phyloP scores from a whole-genome alignment of 2,113 vertebrate species.

The Bos indicus region DNA sequence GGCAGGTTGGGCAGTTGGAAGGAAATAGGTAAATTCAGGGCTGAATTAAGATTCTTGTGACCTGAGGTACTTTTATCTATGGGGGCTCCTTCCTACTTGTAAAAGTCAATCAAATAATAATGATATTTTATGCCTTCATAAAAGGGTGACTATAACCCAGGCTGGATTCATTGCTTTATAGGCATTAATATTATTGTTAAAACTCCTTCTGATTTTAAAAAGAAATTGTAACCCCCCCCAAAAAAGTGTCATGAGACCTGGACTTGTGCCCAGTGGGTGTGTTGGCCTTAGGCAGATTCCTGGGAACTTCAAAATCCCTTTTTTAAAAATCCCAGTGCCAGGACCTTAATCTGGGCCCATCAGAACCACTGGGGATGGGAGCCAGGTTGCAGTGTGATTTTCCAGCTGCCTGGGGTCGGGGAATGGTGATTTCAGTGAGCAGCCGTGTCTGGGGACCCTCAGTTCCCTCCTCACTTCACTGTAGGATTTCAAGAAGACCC shows the following conservation, averaged over 20 bases:
- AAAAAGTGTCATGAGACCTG: background rate
- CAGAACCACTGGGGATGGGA: background rate
- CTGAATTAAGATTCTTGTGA: background rate
- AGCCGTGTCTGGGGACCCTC: background rate
- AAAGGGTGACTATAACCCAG: background rate
- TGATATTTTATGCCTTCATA: background rate
- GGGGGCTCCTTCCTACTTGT: background rate
- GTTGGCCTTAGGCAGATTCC: background rate
- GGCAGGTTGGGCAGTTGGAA: background rate
- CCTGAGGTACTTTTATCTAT: background rate
- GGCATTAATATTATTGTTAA: background rate
- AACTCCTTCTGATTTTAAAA: background rate
- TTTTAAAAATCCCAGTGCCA: too few species aligned
- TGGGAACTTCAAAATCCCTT: background rate
- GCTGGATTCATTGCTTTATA: background rate
- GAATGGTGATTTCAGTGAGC: background rate
- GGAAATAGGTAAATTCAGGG: background rate
- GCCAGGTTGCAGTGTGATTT: background rate
- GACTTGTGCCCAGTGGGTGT: background rate
- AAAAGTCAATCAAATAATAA: background rate
- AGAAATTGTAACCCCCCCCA: background rate
- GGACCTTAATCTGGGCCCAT: background rate
- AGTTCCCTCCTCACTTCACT: fast-evolving
- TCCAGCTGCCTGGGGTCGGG: fast-evolving
- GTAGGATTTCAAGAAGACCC: background rate